Evolutionary conservation across 2,113 vertebrate genomes (phyloP).

Genomic region (Hucho hucho): DNA sequence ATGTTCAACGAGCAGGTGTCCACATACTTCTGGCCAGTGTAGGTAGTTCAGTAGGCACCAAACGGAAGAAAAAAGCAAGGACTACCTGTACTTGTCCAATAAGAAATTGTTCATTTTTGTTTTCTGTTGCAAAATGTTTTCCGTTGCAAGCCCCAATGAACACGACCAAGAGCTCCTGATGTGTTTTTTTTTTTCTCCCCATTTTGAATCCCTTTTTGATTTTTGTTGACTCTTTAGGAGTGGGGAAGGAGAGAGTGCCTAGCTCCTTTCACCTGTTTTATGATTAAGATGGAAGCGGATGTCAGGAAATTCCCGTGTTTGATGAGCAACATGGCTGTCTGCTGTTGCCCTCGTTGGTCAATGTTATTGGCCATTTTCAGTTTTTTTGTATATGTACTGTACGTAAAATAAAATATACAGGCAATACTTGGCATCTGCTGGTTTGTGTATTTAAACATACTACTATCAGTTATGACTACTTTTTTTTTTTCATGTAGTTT

Average conservation of each 20-base stretch:
- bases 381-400: conserved; percentile 73
- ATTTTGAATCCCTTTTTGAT: conserved; percentile 42
- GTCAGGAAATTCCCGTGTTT: conserved; percentile 38
- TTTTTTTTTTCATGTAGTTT: background rate
- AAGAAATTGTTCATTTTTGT: too few species aligned
- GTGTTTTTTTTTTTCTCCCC: conserved; percentile 1
- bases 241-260: conserved; percentile 14
- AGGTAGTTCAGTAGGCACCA: background rate
- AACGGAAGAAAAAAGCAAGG: too few species aligned
- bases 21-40: too few species aligned
- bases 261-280: conserved; percentile 8
- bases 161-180: background rate
- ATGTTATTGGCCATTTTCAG: conserved; percentile 64
- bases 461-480: background rate
- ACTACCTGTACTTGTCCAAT: too few species aligned
- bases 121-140: too few species aligned
- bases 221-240: conserved; percentile 23
- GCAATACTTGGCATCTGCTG: conserved; percentile 56
- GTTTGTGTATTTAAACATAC: background rate
- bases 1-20: too few species aligned
- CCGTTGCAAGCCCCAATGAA: background rate
- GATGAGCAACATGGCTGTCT: conserved; percentile 61
- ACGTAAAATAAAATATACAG: conserved; percentile 83
- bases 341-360: conserved; percentile 63
- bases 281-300: conserved; percentile 37